Evolutionary conservation across 2,888 invertebrate species (phyloP), one percentile per base, ranked within the genome.

Genomic region (Stenoptilia bipunctidactyla): DNA sequence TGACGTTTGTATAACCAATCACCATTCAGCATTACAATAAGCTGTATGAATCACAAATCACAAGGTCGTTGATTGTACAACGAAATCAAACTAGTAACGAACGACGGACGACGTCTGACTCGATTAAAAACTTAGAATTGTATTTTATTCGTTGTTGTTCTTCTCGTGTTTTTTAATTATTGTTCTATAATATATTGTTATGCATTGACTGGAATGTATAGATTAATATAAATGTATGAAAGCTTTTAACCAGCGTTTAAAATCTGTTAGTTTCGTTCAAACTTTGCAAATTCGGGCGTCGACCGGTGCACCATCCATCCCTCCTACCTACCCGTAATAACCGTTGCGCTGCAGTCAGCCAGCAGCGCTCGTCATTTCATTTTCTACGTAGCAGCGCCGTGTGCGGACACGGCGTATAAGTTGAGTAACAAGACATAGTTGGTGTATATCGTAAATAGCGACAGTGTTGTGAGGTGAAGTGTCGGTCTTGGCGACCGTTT

Each of bases 401-500:
- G 63, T 52, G 54, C 58, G 60, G 62, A 59, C 63, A 66, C 67
- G 65, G 63, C 53, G 55, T 56, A 56, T 53, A 52, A 48, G 45
- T 41, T 41, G 49, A 46, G 54, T 48, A 55, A 54, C 55, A 58
- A 56, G 61, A 56, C 59, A 59, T 54, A 25, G 14, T 12, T n/a
- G 36, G 36, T 15, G 60, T 55, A 49, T 40, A 43, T 49, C 55
- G 49, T 58, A 62, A 56, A 56, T 48, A 45, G 50, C 55, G 53
- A 53, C 53, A 58, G 79, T 77, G 74, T 77, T 71, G 77, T 77
- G 73, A 58, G 64, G 61, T 74, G 74, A 56, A 68, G 77, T 79
- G 82, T 71, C 79, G 77, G 82, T 80, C 74, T 62, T 53, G 56
- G 71, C 69, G 80, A 77, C 76, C 80, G 82, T 79, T 83, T 84